Percentiles rank a stretch among this genome's conserved stretches.
Evolutionary conservation across 2,797 vertebrate genomes (phyloP).

Genomic region (Carduelis carduelis): DNA sequence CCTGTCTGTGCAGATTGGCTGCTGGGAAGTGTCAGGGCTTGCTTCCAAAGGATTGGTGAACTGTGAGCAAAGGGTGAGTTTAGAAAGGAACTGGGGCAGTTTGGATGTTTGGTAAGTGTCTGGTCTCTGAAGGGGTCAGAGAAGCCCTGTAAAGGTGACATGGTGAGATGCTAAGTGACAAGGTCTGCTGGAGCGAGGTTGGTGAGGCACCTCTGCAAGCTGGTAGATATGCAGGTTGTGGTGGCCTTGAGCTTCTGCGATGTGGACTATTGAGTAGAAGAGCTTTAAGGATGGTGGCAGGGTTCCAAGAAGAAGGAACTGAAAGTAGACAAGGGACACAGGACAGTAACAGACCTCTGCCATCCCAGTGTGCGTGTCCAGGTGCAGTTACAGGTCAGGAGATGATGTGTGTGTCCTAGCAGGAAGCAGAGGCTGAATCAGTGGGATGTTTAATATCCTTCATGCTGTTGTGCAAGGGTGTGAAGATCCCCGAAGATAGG

Average conservation of each 20-base stretch:
- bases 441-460: neutral
- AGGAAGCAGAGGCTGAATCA: neutral
- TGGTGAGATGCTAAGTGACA: fast-evolving
- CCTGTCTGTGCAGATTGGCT: neutral
- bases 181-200: neutral
- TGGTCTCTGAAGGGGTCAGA: neutral
- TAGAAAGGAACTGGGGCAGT: neutral
- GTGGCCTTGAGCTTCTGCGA: neutral
- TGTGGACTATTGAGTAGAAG: neutral
- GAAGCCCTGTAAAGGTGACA: neutral
- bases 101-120: neutral
- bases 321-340: neutral
- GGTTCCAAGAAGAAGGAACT: neutral
- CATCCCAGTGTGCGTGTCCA: neutral
- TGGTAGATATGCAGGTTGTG: neutral
- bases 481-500: conserved; percentile 56
- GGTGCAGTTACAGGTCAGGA: neutral
- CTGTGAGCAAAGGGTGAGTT: neutral
- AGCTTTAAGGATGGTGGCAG: neutral
- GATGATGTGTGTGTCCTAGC: neutral
- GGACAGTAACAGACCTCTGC: neutral
- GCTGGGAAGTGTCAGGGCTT: neutral
- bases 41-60: neutral
- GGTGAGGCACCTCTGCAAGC: neutral
- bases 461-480: neutral